These are phyloP conservation scores for Pteropus alecto DNA, from an alignment of 2,113 vertebrate species.

Conservation along the genomic window DNA sequence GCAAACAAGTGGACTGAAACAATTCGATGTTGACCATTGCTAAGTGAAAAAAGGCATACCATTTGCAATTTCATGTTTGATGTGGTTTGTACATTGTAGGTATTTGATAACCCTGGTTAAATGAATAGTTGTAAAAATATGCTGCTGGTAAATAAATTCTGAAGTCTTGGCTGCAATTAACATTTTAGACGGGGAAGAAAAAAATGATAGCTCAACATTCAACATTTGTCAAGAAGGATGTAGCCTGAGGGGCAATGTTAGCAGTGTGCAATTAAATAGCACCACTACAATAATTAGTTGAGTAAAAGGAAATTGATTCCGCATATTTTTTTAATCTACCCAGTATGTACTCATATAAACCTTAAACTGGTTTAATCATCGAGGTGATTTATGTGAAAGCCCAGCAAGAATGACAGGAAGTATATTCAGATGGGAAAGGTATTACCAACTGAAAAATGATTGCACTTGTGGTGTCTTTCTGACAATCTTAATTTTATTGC, in stretches of 20 bases:
- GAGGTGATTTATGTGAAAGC: slow-evolving; percentile 57
- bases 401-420: background rate
- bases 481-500: slow-evolving; percentile 16
- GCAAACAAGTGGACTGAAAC: background rate
- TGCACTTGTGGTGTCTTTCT: background rate
- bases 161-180: slow-evolving; percentile 18
- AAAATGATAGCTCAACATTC: slow-evolving; percentile 18
- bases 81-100: background rate
- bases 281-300: slow-evolving; percentile 11
- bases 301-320: slow-evolving; percentile 45
- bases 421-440: slow-evolving; percentile 17
- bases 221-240: background rate
- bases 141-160: slow-evolving; percentile 28
- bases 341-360: background rate
- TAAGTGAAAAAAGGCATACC: background rate
- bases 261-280: background rate
- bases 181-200: background rate
- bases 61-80: background rate
- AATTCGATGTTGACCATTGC: background rate
- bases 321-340: slow-evolving; percentile 3
- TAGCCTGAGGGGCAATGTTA: background rate
- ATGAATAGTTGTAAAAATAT: background rate
- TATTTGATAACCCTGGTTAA: background rate
- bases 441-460: slow-evolving; percentile 4
- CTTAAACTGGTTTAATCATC: slow-evolving; percentile 31